These are phyloP conservation scores for Tipula confusa DNA, from an alignment of 2,888 invertebrate genomes.

Conservation along the genomic window DNA sequence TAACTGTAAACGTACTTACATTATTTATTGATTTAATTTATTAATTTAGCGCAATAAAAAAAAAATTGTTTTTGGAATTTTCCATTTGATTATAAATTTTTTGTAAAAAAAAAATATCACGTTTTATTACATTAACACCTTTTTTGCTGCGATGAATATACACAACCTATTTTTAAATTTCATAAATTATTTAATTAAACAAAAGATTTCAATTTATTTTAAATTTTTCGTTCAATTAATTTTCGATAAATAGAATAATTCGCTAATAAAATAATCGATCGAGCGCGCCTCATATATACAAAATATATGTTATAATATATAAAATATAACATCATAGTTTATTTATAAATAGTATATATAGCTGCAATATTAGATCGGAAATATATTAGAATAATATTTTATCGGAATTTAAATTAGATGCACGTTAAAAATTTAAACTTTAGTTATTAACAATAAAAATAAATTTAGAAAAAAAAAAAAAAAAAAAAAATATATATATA, in stretches of 20 bases:
- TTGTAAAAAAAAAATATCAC: no score
- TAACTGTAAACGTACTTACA: no score
- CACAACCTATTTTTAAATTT: background rate
- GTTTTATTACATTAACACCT: background rate
- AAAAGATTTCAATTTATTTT: background rate
- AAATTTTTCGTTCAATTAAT: background rate
- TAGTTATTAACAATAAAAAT: background rate
- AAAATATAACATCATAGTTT: background rate
- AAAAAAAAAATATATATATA: no score
- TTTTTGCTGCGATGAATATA: background rate
- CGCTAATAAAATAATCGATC: slow-evolving; percentile 1
- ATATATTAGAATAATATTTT: background rate
- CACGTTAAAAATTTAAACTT: background rate
- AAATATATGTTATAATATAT: no score
- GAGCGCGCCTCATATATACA: background rate
- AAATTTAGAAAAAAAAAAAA: no score
- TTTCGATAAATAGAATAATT: background rate
- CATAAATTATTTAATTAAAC: background rate
- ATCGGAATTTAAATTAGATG: background rate
- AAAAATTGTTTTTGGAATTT: background rate
- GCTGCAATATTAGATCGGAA: background rate
- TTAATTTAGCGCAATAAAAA: background rate
- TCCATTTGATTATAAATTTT: background rate
- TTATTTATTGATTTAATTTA: background rate
- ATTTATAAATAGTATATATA: background rate